phyloP scores from a whole-genome alignment of 2,888 invertebrate species.

The Biston betularia region DNA sequence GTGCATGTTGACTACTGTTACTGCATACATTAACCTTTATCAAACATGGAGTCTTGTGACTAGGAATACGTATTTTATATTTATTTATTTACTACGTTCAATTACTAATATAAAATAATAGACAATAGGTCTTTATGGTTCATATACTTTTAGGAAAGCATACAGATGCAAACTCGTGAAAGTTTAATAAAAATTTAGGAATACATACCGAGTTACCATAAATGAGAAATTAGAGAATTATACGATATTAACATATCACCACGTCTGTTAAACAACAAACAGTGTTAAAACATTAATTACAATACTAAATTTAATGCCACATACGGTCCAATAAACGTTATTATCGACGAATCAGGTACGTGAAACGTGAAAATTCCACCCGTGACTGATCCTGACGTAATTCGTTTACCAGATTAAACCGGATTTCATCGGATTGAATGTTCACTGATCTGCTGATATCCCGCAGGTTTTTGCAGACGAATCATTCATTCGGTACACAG shows the following conservation, averaged over 20 bases:
- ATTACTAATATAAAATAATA: too few species aligned
- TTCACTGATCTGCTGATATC: constrained; percentile 13
- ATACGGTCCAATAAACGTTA: constrained; percentile 15
- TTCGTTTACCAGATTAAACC: constrained; percentile 23
- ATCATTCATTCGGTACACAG: background rate
- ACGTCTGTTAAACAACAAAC: background rate
- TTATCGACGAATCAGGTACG: constrained; percentile 18
- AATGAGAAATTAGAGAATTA: background rate
- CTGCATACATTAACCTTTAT: too few species aligned
- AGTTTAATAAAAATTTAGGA: too few species aligned
- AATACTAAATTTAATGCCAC: constrained; percentile 7
- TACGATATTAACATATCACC: background rate
- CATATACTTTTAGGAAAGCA: too few species aligned
- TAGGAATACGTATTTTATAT: too few species aligned
- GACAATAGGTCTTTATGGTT: too few species aligned
- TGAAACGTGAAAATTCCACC: constrained; percentile 23
- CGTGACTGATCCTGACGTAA: constrained; percentile 27
- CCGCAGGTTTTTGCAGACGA: constrained; percentile 1
- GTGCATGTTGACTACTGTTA: too few species aligned
- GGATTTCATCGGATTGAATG: constrained; percentile 12
- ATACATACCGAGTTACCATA: too few species aligned
- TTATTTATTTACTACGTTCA: too few species aligned
- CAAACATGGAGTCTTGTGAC: too few species aligned
- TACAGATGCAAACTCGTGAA: too few species aligned
- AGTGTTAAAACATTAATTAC: constrained; percentile 7